Evolutionary conservation across 2,797 vertebrate genomes (phyloP).

Genomic region (Tinamus major): DNA sequence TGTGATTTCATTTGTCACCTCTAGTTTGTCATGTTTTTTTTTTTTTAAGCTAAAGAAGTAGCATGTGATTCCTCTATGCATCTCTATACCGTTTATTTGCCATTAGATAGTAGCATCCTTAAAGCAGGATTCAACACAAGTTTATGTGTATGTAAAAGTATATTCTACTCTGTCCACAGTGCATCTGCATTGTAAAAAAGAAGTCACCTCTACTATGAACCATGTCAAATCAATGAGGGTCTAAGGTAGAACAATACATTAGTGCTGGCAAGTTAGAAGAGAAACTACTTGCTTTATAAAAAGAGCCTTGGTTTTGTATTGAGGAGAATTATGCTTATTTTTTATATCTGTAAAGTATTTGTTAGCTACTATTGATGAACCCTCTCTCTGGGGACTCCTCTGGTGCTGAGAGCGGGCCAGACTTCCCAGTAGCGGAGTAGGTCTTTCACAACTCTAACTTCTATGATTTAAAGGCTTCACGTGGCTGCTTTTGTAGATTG

Average conservation of each 20-base stretch:
- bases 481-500: constrained; percentile 5
- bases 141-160: background rate
- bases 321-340: background rate
- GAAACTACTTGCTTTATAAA: background rate
- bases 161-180: background rate
- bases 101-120: background rate
- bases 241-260: background rate
- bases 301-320: background rate
- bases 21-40: background rate
- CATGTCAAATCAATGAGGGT: background rate
- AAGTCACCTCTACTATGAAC: background rate
- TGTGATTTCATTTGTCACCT: background rate
- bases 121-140: background rate
- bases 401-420: background rate
- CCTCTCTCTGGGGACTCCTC: background rate
- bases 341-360: background rate
- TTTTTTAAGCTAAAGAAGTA: background rate
- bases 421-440: background rate
- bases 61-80: background rate
- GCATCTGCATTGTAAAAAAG: background rate
- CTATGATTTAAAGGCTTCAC: background rate
- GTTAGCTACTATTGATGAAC: background rate
- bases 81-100: background rate
- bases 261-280: background rate
- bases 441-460: background rate